Evolutionary conservation across 1,140 invertebrate species (phyloP).

Genomic region (Drosophila arizonae): DNA sequence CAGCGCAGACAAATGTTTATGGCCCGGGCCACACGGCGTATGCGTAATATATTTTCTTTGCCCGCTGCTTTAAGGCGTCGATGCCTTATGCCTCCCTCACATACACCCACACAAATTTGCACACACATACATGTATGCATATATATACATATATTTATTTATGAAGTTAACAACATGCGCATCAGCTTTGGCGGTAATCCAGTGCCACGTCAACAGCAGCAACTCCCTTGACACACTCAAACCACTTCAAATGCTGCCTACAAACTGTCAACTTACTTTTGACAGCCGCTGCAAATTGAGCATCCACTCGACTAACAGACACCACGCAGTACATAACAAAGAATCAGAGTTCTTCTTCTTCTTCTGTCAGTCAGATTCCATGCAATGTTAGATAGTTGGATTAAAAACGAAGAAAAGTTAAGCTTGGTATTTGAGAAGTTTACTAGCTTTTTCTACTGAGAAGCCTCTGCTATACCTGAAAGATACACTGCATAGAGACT

Average conservation of each 20-base stretch:
- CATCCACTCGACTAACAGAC: no score
- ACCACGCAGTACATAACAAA: no score
- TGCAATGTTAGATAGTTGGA: background rate
- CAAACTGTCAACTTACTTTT: conserved; percentile 17
- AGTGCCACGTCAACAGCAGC: conserved; percentile 21
- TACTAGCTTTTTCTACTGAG: background rate
- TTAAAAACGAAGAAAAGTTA: no score
- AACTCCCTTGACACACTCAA: conserved; percentile 2
- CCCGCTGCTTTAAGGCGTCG: conserved; percentile 21
- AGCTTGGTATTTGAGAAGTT: no score
- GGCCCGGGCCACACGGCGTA: conserved; percentile 29
- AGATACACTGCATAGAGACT: no score
- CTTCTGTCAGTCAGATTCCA: conserved; percentile 6
- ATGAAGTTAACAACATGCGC: conserved; percentile 27
- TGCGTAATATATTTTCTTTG: conserved; percentile 35
- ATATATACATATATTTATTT: conserved; percentile 15
- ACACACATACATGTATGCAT: background rate
- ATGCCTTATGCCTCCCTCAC: background rate
- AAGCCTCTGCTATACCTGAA: no score
- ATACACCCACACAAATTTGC: background rate
- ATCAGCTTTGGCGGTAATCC: conserved; percentile 36
- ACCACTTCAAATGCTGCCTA: background rate
- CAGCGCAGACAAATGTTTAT: conserved; percentile 30
- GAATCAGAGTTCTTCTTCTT: no score
- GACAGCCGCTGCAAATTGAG: conserved; percentile 6